A percentile compares a stretch with the other conserved stretches of the same genome.
phyloP scores from a whole-genome alignment of 2,113 vertebrate genomes.

The Perca flavescens region DNA sequence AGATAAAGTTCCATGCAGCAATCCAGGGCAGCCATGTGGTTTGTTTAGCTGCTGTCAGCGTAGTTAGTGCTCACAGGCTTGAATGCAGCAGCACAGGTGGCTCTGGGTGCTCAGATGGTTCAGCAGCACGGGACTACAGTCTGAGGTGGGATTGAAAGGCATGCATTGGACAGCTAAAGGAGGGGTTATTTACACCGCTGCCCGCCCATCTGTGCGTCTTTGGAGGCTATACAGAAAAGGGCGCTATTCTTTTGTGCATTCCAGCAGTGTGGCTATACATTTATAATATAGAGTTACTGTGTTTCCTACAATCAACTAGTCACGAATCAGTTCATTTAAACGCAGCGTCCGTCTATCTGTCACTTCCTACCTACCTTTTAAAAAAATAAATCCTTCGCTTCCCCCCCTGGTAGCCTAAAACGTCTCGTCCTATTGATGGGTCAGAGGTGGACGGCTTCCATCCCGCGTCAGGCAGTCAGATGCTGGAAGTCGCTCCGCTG shows the following conservation, averaged over 20 bases:
- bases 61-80: neutral
- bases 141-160: neutral
- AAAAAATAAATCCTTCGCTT: neutral
- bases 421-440: slow-evolving; percentile 8
- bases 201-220: neutral
- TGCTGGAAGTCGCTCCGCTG: neutral
- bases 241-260: neutral
- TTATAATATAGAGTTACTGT: neutral
- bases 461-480: slow-evolving; percentile 16
- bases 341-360: slow-evolving; percentile 4
- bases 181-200: neutral
- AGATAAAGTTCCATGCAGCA: neutral
- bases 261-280: neutral
- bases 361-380: neutral
- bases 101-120: slow-evolving; percentile 1
- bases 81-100: slow-evolving; percentile 28
- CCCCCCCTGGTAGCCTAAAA: neutral
- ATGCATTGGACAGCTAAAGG: neutral
- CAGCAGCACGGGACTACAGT: slow-evolving; percentile 6
- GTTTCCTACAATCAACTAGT: neutral
- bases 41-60: neutral
- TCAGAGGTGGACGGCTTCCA: slow-evolving; percentile 18
- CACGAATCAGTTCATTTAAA: neutral
- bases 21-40: neutral
- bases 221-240: neutral